phyloP scores from a whole-genome alignment of 2,888 invertebrate species.

The Camptogramma bilineatum region DNA sequence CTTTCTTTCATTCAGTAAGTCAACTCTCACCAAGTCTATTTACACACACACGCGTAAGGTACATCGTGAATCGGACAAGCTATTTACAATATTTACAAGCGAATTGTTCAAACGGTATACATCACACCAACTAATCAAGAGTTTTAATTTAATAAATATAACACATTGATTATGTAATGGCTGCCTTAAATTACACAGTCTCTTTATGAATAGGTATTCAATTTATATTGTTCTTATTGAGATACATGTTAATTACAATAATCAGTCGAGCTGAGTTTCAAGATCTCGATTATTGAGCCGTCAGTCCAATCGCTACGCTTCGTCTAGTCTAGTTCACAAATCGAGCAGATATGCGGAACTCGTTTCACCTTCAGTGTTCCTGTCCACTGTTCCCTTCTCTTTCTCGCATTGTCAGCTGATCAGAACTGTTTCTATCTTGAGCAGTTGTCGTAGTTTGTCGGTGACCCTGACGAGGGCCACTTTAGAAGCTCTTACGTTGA shows the following conservation, averaged over 20 bases:
- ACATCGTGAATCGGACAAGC: slow-evolving; percentile 20
- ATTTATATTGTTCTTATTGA: slow-evolving; percentile 77
- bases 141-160: slow-evolving; percentile 33
- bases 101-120: slow-evolving; percentile 59
- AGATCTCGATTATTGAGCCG: slow-evolving; percentile 72
- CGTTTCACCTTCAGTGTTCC: slow-evolving; percentile 27
- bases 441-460: slow-evolving; percentile 91
- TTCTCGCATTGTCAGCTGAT: slow-evolving; percentile 85
- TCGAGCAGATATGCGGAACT: slow-evolving; percentile 20
- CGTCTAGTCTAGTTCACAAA: background rate
- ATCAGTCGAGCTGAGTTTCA: slow-evolving; percentile 74
- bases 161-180: slow-evolving; percentile 62
- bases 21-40: slow-evolving; percentile 2
- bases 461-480: slow-evolving; percentile 93
- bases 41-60: background rate
- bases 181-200: slow-evolving; percentile 80
- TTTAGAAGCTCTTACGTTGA: slow-evolving; percentile 92
- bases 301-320: slow-evolving; percentile 43
- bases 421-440: slow-evolving; percentile 91
- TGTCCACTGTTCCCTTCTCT: slow-evolving; percentile 12
- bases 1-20: slow-evolving; percentile 47
- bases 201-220: slow-evolving; percentile 66
- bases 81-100: slow-evolving; percentile 64
- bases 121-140: slow-evolving; percentile 43
- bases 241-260: slow-evolving; percentile 73